A percentile compares a stretch with the other conserved stretches of the same genome.
phyloP scores from a whole-genome alignment of 2,113 vertebrate species.

The Myrmophylax atrothorax region DNA sequence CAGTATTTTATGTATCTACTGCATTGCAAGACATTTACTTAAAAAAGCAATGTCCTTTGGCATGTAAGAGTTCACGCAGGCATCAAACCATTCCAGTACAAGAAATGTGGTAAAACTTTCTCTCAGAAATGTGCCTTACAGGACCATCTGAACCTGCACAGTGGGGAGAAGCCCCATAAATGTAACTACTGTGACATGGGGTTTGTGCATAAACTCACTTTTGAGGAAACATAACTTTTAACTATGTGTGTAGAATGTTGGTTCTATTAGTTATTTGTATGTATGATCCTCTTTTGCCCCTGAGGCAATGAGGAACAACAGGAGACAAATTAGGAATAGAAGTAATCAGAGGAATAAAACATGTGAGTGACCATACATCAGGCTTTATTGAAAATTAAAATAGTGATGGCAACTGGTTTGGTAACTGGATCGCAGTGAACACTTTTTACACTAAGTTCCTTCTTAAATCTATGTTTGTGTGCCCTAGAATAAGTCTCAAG shows the following conservation, averaged over 20 bases:
- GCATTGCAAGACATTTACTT: slow-evolving; percentile 85
- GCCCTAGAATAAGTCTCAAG: neutral
- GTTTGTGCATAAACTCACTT: slow-evolving; percentile 86
- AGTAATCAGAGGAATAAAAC: neutral
- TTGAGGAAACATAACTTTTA: slow-evolving; percentile 84
- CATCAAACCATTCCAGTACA: slow-evolving; percentile 88
- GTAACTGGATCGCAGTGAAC: neutral
- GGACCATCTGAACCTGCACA: slow-evolving; percentile 83
- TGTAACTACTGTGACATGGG: slow-evolving; percentile 88
- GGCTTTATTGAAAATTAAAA: neutral
- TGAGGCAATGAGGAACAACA: neutral
- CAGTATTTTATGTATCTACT: slow-evolving; percentile 87
- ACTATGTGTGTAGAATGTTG: slow-evolving; percentile 74
- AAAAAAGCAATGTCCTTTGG: slow-evolving; percentile 87
- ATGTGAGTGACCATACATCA: neutral
- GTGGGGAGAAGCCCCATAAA: slow-evolving; percentile 84
- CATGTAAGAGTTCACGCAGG: slow-evolving; percentile 88
- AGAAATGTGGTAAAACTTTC: slow-evolving; percentile 88
- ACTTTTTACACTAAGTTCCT: neutral
- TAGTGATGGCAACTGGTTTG: neutral
- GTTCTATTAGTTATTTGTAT: neutral
- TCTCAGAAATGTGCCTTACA: slow-evolving; percentile 86
- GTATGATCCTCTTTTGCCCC: neutral
- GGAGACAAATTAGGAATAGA: neutral
- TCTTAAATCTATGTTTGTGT: neutral